Percentiles rank a stretch among this genome's conserved stretches.
Conservation (phyloP, 2,888 invertebrate genomes). For the Pyrrhosoma nymphula region DNA sequence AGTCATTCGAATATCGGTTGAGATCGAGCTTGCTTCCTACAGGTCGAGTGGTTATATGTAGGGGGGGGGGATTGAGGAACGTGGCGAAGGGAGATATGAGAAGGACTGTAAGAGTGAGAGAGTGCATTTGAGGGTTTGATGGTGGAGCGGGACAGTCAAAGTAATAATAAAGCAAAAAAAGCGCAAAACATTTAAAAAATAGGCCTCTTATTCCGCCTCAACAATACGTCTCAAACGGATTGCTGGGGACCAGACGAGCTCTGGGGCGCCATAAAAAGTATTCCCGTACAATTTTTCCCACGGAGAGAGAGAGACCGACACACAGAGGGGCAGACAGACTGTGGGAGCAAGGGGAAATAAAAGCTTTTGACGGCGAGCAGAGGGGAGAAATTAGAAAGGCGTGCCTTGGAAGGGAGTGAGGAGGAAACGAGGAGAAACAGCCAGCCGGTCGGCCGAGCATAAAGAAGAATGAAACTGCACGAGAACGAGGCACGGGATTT, state of each 20-base stretch:
- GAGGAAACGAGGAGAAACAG: background rate
- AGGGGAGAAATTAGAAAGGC: slow-evolving; percentile 18
- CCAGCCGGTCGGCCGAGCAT: background rate
- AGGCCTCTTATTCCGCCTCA: background rate
- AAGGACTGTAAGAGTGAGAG: background rate
- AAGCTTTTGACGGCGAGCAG: background rate
- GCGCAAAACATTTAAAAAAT: background rate
- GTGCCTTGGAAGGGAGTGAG: background rate
- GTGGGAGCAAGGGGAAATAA: background rate
- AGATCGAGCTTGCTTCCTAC: background rate
- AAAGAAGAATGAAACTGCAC: background rate
- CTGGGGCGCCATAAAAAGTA: background rate
- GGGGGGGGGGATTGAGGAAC: background rate
- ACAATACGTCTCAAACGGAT: slow-evolving; percentile 12
- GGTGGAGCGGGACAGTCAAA: background rate
- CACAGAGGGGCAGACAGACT: background rate
- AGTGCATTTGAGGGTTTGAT: background rate
- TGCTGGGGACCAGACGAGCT: background rate
- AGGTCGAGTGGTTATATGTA: background rate
- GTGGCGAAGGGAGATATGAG: background rate
- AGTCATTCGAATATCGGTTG: background rate
- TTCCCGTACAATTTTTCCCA: background rate
- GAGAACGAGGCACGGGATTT: background rate
- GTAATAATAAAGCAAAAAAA: background rate
- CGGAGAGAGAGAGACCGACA: background rate